Evolutionary conservation across 2,888 invertebrate genomes (phyloP).

Genomic region (Synergus gifuensis): DNA sequence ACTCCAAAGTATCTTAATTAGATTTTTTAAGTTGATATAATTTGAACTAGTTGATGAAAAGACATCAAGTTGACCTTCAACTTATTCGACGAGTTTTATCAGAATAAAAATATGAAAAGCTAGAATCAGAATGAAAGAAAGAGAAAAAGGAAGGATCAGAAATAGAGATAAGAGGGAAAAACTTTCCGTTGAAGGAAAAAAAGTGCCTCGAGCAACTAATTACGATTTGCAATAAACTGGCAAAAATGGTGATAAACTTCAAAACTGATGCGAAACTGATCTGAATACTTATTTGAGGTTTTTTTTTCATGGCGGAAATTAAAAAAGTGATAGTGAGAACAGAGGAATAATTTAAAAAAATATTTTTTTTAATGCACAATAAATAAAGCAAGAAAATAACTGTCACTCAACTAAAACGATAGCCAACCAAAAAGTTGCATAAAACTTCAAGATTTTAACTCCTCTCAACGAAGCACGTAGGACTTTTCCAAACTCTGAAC

Average conservation of each 20-base stretch:
- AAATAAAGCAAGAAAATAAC: background rate
- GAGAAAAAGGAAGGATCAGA: background rate
- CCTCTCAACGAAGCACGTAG: background rate
- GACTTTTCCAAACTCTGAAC: background rate
- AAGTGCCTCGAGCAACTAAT: constrained; percentile 26
- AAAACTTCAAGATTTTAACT: background rate
- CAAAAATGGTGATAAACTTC: no score
- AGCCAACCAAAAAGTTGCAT: background rate
- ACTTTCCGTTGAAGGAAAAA: background rate
- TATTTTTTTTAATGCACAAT: background rate
- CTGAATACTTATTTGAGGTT: no score
- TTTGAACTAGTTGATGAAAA: background rate
- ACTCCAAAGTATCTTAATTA: background rate
- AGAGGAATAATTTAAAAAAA: no score
- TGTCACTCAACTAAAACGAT: background rate
- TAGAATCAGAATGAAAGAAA: background rate
- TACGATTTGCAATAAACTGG: constrained; percentile 10
- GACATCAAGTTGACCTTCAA: background rate
- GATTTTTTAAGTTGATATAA: background rate
- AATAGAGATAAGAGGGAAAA: background rate
- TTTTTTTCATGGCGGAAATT: background rate
- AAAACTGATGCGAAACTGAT: no score
- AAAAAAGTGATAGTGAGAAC: no score
- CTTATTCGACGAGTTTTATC: constrained; percentile 1
- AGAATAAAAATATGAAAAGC: background rate